A percentile compares a stretch with the other conserved stretches of the same genome.
These are phyloP conservation scores for Eilema depressum DNA, from an alignment of 2,888 invertebrate genomes.

Conservation along the genomic window DNA sequence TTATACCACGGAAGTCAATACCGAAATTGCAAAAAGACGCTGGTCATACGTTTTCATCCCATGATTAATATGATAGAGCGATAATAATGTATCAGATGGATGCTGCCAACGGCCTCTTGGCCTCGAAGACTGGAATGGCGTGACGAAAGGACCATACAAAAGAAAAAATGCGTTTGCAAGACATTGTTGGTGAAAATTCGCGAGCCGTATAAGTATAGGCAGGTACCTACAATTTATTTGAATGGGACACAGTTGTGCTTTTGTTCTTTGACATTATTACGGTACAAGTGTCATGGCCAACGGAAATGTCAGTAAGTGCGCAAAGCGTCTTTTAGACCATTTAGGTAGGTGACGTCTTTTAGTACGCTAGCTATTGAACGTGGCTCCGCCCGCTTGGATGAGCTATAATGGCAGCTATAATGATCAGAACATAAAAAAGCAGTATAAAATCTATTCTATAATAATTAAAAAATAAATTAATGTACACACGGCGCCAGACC, in stretches of 20 bases:
- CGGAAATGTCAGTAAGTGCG: conserved; percentile 42
- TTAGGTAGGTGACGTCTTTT: too few relatives aligned
- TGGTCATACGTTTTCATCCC: conserved; percentile 29
- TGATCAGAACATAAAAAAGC: not conserved
- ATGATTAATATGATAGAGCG: conserved; percentile 37
- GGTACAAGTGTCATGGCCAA: conserved; percentile 57
- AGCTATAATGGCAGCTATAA: not conserved
- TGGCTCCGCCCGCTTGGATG: too few relatives aligned
- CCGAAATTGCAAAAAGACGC: conserved; percentile 39
- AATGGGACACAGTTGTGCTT: conserved; percentile 54
- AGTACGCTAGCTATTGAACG: too few relatives aligned
- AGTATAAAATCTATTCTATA: conserved; percentile 4
- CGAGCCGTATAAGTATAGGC: conserved; percentile 30
- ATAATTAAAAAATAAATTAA: conserved; percentile 21
- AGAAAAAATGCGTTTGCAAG: conserved; percentile 55
- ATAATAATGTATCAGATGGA: conserved; percentile 52
- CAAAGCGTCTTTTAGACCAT: not conserved
- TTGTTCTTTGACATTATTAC: conserved; percentile 52
- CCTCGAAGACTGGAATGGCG: conserved; percentile 65
- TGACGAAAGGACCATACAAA: conserved; percentile 66
- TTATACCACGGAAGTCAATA: conserved; percentile 55
- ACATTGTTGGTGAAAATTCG: conserved; percentile 58
- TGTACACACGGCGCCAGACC: too few relatives aligned
- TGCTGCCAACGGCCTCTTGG: conserved; percentile 62
- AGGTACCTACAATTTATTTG: conserved; percentile 33